phyloP scores from a whole-genome alignment of 1,140 invertebrate genomes.

The Drosophila subpulchrella region DNA sequence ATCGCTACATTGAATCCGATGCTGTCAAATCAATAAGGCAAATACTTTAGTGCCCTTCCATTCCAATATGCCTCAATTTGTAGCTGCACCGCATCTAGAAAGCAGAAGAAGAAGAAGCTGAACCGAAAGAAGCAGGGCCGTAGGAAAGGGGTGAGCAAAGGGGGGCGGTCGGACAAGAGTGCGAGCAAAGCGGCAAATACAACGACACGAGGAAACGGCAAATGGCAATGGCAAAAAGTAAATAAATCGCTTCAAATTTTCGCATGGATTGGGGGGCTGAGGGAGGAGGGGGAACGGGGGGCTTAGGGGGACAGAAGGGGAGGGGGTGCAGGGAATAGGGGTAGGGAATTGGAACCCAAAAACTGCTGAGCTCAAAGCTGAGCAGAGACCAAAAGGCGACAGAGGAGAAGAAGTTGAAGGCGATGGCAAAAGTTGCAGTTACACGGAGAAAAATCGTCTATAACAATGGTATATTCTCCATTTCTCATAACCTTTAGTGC shows the following conservation, averaged over 20 bases:
- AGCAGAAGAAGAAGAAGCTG: conserved; percentile 15
- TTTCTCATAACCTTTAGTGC: not conserved
- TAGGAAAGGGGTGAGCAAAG: conserved; percentile 2
- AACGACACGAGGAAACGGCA: conserved; percentile 62
- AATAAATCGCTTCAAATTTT: conserved; percentile 82
- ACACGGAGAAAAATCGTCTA: conserved; percentile 1
- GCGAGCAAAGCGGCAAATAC: conserved; percentile 47
- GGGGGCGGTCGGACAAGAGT: conserved; percentile 11
- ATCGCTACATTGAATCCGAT: conserved; percentile 50
- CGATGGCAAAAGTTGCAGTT: conserved; percentile 47
- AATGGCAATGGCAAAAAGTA: conserved; percentile 79
- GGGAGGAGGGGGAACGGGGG: not conserved
- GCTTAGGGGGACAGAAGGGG: not conserved
- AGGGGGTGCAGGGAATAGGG: not conserved
- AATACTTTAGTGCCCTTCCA: conserved; percentile 57
- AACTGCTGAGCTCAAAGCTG: conserved; percentile 75
- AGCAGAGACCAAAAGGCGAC: conserved; percentile 18
- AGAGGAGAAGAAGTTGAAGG: conserved; percentile 17
- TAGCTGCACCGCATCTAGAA: conserved; percentile 70
- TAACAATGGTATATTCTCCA: not conserved
- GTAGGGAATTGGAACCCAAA: conserved; percentile 48
- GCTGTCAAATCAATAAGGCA: conserved; percentile 62
- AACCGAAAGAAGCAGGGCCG: conserved; percentile 17
- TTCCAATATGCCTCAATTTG: conserved; percentile 73
- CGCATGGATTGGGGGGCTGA: conserved; percentile 64